These are phyloP conservation scores for Spilarctia lutea DNA, from an alignment of 2,888 invertebrate genomes.

Conservation along the genomic window DNA sequence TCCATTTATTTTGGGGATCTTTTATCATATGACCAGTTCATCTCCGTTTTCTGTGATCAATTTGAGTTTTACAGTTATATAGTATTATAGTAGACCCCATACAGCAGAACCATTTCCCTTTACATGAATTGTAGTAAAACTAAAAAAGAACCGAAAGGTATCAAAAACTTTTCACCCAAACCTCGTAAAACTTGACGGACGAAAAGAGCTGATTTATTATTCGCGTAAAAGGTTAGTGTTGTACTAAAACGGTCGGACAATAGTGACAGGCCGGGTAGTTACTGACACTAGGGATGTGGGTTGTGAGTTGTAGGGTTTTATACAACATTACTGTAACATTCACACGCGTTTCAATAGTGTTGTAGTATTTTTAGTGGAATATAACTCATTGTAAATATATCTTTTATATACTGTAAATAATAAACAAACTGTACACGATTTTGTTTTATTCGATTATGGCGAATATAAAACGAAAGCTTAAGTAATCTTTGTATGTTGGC, in stretches of 20 bases:
- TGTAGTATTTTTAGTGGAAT: not conserved
- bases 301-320: not conserved
- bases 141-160: not conserved
- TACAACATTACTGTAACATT: not conserved
- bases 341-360: not conserved
- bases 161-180: slow-evolving; percentile 5
- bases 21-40: too few relatives aligned
- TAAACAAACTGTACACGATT: too few relatives aligned
- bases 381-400: not conserved
- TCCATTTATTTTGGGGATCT: too few relatives aligned
- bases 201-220: slow-evolving; percentile 7
- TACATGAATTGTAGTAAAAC: not conserved
- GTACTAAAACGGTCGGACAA: slow-evolving; percentile 7
- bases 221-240: slow-evolving; percentile 13
- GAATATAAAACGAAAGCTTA: too few relatives aligned
- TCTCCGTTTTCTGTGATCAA: too few relatives aligned
- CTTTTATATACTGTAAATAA: not conserved
- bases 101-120: slow-evolving; percentile 1
- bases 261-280: not conserved
- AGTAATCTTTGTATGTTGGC: too few relatives aligned
- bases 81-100: not conserved
- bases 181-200: slow-evolving; percentile 17
- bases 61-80: not conserved
- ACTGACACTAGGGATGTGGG: not conserved
- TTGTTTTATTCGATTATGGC: not conserved